A percentile compares a stretch with the other conserved stretches of the same genome.
Conservation (phyloP, 2,888 invertebrate genomes). For the Plebejus melissa region DNA sequence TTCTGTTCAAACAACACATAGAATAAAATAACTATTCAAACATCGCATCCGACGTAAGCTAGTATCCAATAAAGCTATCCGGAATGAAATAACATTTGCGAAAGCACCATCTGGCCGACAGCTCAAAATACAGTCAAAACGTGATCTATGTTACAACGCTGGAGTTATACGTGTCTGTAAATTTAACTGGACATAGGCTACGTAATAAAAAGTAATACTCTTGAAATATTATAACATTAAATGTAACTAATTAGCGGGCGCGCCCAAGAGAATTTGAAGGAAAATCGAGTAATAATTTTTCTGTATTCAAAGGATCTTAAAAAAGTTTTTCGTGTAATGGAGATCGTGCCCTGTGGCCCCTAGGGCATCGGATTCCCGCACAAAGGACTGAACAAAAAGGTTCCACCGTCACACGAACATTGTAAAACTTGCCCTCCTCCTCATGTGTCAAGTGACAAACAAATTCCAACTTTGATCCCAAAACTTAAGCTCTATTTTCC, state of each 20-base stretch:
- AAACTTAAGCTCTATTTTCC: conserved; percentile 52
- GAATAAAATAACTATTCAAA: conserved; percentile 20
- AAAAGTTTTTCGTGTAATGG: conserved; percentile 74
- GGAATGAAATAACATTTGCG: conserved; percentile 39
- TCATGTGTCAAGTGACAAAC: conserved; percentile 50
- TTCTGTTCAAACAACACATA: not conserved
- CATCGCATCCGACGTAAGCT: conserved; percentile 15
- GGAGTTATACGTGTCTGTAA: not conserved
- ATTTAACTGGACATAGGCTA: not conserved
- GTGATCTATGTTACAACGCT: conserved; percentile 52
- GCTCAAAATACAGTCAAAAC: conserved; percentile 54
- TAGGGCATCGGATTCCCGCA: conserved; percentile 70
- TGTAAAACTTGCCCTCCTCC: conserved; percentile 72
- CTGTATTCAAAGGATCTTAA: conserved; percentile 55
- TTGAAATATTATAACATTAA: conserved; percentile 23
- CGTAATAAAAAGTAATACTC: not conserved
- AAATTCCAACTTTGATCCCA: conserved; percentile 51
- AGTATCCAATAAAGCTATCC: conserved; percentile 23
- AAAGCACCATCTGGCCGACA: conserved; percentile 41
- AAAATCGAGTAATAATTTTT: conserved; percentile 54
- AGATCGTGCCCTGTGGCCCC: conserved; percentile 70
- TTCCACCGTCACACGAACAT: conserved; percentile 76
- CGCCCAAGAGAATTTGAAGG: conserved; percentile 25
- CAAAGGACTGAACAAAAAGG: conserved; percentile 77
- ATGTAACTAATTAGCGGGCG: not conserved